These are phyloP conservation scores for Falco concolor DNA, from an alignment of 2,797 vertebrate species.

Conservation along the genomic window DNA sequence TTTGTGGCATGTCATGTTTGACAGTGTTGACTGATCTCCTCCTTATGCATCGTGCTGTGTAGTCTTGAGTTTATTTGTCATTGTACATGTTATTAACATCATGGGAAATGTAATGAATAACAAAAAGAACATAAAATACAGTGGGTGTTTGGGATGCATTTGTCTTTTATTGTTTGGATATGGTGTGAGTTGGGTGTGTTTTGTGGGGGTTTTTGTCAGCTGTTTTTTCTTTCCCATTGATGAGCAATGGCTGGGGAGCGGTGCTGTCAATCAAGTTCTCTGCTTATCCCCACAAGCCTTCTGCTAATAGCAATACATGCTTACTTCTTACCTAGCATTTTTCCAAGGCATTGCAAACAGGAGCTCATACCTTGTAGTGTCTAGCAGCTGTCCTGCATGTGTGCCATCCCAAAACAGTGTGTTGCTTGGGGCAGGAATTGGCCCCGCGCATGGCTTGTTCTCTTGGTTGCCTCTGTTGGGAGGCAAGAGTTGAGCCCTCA, in stretches of 20 bases:
- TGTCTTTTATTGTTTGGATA: not conserved
- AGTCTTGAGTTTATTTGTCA: constrained; percentile 8
- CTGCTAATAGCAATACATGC: not conserved
- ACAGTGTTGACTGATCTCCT: constrained; percentile 12
- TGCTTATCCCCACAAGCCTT: not conserved
- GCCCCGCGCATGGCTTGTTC: not conserved
- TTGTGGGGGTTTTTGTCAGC: not conserved
- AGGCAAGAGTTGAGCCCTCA: not conserved
- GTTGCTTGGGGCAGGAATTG: not conserved
- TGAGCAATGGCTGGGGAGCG: not conserved
- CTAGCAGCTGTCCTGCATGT: not conserved
- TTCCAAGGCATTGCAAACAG: not conserved
- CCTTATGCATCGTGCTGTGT: not conserved
- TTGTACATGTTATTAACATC: not conserved
- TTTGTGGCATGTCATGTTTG: not conserved
- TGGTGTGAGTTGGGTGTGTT: not conserved
- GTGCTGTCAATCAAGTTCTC: not conserved
- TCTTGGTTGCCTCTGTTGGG: not conserved
- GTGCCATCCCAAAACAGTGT: accelerated
- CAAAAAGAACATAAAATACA: not conserved
- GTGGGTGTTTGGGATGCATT: not conserved
- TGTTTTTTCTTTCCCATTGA: not conserved
- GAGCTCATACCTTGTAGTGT: not conserved
- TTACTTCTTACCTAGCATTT: not conserved
- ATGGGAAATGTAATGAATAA: not conserved